Evolutionary conservation across 2,888 invertebrate genomes (phyloP), one percentile per base, ranked within the genome.

Genomic region (Desoria tigrina): DNA sequence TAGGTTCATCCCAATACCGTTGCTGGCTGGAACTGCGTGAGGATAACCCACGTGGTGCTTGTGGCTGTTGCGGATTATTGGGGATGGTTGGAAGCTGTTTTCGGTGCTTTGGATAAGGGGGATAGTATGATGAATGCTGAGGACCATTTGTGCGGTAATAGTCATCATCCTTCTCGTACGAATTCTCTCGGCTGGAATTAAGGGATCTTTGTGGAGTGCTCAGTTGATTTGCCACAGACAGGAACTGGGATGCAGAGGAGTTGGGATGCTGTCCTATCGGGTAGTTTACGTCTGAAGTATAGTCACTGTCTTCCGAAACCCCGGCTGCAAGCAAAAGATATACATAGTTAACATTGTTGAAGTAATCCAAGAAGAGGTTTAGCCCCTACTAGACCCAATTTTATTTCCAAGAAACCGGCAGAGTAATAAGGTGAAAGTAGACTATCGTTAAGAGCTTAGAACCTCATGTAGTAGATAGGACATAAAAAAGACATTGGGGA

Each of bases 251-350:
- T 27, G 91, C 92, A 67, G 94, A 93, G 79, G 90, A 90, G 84
- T 94, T 95, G 77, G 93, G 87, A 80, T 92, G 92, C 80, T 90
- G 90, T 69, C 88, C 88, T 78, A 91, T 87, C 59, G 94, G 95
- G 83, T 90, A 95, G 84, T 94, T 95, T 78, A 95, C 87, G 82
- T 96, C 96, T 71, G 93, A 93, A 70, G 95, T 96, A 83, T 96
- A 96, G 84, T 96, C 96, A 77, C 94, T 94, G 82, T 96, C 95
- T 83, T 96, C 96, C 58, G 94, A 94, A 81, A 94, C 91, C 66
- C 94, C 93, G 81, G 93, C 93, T 92, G 85, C 45, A 49, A 49
- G 1, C 39, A 58, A 14, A 42, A 60, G 32, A 45, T 45, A 39
- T 39, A 18, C 45, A 45, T 21, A 16, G 9, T 45, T 21, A 45